Evolutionary conservation across 2,113 vertebrate species (phyloP).

Genomic region (Aphyosemion australe): DNA sequence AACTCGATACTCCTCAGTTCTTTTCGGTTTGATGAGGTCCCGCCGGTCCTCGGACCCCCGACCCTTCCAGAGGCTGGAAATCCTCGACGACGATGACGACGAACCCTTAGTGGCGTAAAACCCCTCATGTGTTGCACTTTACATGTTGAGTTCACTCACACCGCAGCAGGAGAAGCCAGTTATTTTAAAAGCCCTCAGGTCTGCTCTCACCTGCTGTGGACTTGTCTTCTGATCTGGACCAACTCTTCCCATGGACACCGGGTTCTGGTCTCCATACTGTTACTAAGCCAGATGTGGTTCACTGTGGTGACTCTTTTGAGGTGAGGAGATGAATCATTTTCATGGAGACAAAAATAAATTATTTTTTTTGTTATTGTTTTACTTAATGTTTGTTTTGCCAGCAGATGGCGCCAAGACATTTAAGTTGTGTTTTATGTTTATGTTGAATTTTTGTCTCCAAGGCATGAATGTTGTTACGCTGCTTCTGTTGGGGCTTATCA

Average conservation of each 20-base stretch:
- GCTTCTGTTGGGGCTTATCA: too few relatives aligned
- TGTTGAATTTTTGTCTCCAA: too few relatives aligned
- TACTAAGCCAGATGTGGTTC: not conserved
- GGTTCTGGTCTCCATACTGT: too few relatives aligned
- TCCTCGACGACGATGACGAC: conserved; percentile 73
- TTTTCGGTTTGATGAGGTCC: conserved; percentile 79
- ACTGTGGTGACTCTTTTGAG: not conserved
- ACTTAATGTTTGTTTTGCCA: conserved; percentile 15
- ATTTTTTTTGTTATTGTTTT: not conserved
- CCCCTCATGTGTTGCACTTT: conserved; percentile 23
- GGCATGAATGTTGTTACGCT: too few relatives aligned
- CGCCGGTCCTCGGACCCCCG: conserved; percentile 35
- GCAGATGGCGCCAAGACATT: conserved; percentile 45
- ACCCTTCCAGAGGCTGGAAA: conserved; percentile 84
- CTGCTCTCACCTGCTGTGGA: not conserved
- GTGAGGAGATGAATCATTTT: not conserved
- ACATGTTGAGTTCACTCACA: not conserved
- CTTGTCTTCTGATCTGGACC: conserved; percentile 2
- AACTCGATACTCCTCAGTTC: conserved; percentile 31
- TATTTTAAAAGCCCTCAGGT: conserved; percentile 9
- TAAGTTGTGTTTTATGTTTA: too few relatives aligned
- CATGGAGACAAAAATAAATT: not conserved
- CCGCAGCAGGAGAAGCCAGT: not conserved
- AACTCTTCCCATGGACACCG: conserved; percentile 1
- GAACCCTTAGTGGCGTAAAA: conserved; percentile 83